These are phyloP conservation scores for Eurystomus glaucurus DNA, from an alignment of 2,797 vertebrate genomes.

Conservation along the genomic window DNA sequence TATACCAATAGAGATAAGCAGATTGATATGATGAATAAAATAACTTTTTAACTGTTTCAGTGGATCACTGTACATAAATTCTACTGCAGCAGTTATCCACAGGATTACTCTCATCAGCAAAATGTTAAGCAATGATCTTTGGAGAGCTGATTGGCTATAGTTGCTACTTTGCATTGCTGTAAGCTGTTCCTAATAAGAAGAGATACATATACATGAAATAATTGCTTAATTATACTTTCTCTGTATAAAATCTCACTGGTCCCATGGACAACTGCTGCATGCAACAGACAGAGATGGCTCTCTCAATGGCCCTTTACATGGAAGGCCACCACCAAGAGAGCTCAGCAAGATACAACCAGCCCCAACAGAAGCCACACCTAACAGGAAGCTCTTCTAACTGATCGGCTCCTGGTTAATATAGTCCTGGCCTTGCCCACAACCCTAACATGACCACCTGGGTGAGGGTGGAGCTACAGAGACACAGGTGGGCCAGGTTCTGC, in stretches of 20 bases:
- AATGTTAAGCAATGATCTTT: background rate
- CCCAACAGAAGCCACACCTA: too few species aligned
- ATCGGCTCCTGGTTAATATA: too few species aligned
- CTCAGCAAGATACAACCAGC: too few species aligned
- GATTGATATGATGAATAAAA: background rate
- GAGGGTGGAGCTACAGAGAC: too few species aligned
- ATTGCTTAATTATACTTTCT: background rate
- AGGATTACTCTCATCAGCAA: background rate
- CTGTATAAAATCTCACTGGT: background rate
- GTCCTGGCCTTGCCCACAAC: too few species aligned
- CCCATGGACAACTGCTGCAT: background rate
- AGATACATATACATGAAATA: background rate
- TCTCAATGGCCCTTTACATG: too few species aligned
- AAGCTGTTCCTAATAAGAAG: background rate
- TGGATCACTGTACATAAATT: background rate
- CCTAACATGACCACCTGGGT: too few species aligned
- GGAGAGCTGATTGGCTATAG: background rate
- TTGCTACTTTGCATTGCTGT: accelerated
- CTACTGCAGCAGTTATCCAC: background rate
- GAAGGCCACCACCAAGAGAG: too few species aligned
- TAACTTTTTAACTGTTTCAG: background rate
- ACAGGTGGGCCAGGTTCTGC: too few species aligned
- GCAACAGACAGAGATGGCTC: too few species aligned
- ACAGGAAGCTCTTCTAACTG: too few species aligned
- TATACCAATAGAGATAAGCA: background rate